Evolutionary conservation across 2,113 vertebrate genomes (phyloP), one percentile per base, ranked within the genome.

Genomic region (Xyrauchen texanus): DNA sequence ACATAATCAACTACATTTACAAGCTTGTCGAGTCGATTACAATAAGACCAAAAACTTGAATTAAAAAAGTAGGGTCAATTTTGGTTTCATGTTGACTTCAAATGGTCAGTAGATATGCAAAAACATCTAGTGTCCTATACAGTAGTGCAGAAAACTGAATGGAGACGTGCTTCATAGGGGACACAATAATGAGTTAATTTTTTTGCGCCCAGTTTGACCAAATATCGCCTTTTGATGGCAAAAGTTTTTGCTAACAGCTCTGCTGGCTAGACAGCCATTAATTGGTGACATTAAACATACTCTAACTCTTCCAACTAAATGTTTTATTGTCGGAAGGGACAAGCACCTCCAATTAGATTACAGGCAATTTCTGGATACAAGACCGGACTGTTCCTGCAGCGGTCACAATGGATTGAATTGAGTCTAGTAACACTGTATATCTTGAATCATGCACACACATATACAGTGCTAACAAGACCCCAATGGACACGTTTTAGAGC

Each of bases 271-370:
- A 44, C 55, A 9, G n/a, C 1, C 44, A 62, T 9, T 21, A 73
- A 73, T 21, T 47, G 69, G 44, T 16, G n/a, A 16, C 3, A 6
- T 7, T 8, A 47, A 47, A 12, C 47, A 49, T 73, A 21, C 9
- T 5, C 55, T 49, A 47, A n/a, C 8, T 8, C 44, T 60, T n/a
- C 70, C 55, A 73, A 61, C 15, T 61, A 21, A 47, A 62, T 4
- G 44, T 45, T 47, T 60, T 62, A 73, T 61, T 61, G 57, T 61
- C 57, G 55, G n/a, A 62, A 62, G 44, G 15, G 15, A 73, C 70
- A 7, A 73, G 57, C 15, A 61, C 57, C 45, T 73, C 57, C 70
- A 73, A 73, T 73, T 62, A 73, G 57, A 73, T 49, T 73, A 13
- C 55, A 61, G 44, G 57, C 70, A 62, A 73, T 49, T 73, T n/a